Conservation (phyloP, 2,888 invertebrate species). For the Trichopria drosophilae region DNA sequence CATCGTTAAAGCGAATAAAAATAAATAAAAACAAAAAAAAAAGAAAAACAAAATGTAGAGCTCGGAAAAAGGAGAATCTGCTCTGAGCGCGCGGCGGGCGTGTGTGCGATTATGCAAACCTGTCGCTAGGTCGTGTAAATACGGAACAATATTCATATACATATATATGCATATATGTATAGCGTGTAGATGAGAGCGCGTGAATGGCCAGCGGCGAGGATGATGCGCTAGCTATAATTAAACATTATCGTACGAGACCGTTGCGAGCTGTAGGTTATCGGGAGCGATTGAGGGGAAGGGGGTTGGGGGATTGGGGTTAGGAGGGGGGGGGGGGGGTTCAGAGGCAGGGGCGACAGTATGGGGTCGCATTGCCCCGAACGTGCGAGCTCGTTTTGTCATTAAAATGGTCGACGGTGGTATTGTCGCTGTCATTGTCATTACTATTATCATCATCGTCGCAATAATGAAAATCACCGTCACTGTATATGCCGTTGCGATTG, state of each 20-base stretch:
- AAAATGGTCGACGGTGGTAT: conserved; percentile 11
- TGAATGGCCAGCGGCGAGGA: conserved; percentile 29
- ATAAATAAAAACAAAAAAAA: too few relatives aligned
- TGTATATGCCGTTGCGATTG: too few relatives aligned
- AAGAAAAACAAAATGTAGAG: conserved; percentile 8
- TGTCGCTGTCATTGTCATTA: conserved; percentile 16
- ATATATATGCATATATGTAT: conserved; percentile 30
- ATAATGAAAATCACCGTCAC: neutral
- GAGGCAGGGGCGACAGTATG: too few relatives aligned
- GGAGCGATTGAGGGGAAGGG: too few relatives aligned
- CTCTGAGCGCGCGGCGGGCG: conserved; percentile 35
- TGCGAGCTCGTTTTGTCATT: conserved; percentile 18
- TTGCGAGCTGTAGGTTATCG: too few relatives aligned
- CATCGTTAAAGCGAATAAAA: too few relatives aligned
- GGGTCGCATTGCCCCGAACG: too few relatives aligned
- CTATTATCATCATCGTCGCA: conserved; percentile 10
- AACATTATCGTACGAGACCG: conserved; percentile 15
- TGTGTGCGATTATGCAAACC: conserved; percentile 41
- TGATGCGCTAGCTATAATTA: conserved; percentile 16
- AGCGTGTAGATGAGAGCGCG: conserved; percentile 27
- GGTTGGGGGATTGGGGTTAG: too few relatives aligned
- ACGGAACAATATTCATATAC: conserved; percentile 39
- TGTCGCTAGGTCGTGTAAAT: conserved; percentile 48
- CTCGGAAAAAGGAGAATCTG: conserved; percentile 26
- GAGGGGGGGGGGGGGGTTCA: too few relatives aligned